Evolutionary conservation across 2,888 invertebrate species (phyloP).

Genomic region (Dioctria linearis): DNA sequence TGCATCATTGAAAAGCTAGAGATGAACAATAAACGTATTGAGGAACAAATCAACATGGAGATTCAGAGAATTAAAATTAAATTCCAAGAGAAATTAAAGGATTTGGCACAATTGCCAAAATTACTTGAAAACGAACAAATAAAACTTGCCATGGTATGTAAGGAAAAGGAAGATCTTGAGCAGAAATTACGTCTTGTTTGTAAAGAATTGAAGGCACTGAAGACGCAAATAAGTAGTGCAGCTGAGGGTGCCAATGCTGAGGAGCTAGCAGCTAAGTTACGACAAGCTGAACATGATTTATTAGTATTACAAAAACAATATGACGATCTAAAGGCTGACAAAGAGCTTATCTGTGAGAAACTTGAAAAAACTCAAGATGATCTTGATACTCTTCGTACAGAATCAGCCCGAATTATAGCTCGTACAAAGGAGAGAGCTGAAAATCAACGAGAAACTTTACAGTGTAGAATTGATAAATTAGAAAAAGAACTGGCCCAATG

Average conservation of each 20-base stretch:
- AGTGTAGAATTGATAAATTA: constrained; percentile 67
- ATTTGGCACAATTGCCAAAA: constrained; percentile 65
- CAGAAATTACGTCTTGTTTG: constrained; percentile 60
- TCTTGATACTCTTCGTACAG: constrained; percentile 64
- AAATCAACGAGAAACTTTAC: constrained; percentile 66
- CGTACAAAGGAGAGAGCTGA: constrained; percentile 68
- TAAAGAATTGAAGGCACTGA: constrained; percentile 63
- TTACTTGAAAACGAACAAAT: constrained; percentile 65
- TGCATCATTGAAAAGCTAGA: constrained; percentile 67
- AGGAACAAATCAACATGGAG: constrained; percentile 63
- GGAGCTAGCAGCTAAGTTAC: constrained; percentile 61
- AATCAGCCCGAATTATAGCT: constrained; percentile 65
- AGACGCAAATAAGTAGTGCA: constrained; percentile 65
- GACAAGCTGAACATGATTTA: constrained; percentile 65
- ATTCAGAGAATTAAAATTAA: constrained; percentile 65
- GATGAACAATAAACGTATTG: constrained; percentile 65
- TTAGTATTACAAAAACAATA: constrained; percentile 67
- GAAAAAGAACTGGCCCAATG: constrained; percentile 68
- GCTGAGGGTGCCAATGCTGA: constrained; percentile 59
- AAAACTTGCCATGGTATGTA: constrained; percentile 65
- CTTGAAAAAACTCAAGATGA: constrained; percentile 63
- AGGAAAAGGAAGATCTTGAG: constrained; percentile 65
- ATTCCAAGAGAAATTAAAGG: constrained; percentile 66
- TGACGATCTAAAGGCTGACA: constrained; percentile 65
- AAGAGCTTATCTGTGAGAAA: constrained; percentile 46